Conservation (phyloP, 2,113 vertebrate species). For the Microcebus tavaratra region DNA sequence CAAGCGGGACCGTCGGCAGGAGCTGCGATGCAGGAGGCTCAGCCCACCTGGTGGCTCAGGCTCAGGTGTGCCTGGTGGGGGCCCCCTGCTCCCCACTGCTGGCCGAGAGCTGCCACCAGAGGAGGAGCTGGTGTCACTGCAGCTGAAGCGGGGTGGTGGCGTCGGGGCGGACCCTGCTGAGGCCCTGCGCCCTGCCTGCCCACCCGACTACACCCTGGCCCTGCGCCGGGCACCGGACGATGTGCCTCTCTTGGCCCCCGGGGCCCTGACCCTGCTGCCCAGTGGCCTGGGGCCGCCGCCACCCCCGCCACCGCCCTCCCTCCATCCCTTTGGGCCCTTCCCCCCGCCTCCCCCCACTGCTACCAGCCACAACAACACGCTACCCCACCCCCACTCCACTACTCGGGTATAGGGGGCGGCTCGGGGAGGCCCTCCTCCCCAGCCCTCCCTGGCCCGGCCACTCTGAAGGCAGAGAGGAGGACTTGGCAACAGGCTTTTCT, state of each 20-base stretch:
- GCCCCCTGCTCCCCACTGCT: constrained; percentile 87
- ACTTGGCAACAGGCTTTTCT: constrained; percentile 34
- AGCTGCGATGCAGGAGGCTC: constrained; percentile 89
- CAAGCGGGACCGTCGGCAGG: constrained; percentile 94
- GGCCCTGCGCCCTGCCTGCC: constrained; percentile 92
- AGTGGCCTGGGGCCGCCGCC: constrained; percentile 92
- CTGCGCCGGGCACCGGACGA: constrained; percentile 94
- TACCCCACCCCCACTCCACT: constrained; percentile 95
- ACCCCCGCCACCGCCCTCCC: constrained; percentile 89
- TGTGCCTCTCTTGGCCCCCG: constrained; percentile 92
- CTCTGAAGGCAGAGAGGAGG: constrained; percentile 62
- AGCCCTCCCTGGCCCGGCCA: constrained; percentile 68
- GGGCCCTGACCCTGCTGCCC: constrained; percentile 95
- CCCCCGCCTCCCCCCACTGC: constrained; percentile 84
- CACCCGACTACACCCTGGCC: constrained; percentile 94
- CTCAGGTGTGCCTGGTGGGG: constrained; percentile 67
- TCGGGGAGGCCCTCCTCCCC: constrained; percentile 76
- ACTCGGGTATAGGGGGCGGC: constrained; percentile 91
- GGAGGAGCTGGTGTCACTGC: constrained; percentile 94
- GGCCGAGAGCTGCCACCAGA: constrained; percentile 93
- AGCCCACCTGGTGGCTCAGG: constrained; percentile 81
- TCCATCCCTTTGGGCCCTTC: constrained; percentile 93
- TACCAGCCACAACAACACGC: constrained; percentile 91
- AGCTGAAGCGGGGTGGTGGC: constrained; percentile 89
- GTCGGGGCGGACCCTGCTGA: constrained; percentile 87